A percentile compares a stretch with the other conserved stretches of the same genome.
Conservation (phyloP, 2,113 vertebrate species). For the Spizaetus ornatus region DNA sequence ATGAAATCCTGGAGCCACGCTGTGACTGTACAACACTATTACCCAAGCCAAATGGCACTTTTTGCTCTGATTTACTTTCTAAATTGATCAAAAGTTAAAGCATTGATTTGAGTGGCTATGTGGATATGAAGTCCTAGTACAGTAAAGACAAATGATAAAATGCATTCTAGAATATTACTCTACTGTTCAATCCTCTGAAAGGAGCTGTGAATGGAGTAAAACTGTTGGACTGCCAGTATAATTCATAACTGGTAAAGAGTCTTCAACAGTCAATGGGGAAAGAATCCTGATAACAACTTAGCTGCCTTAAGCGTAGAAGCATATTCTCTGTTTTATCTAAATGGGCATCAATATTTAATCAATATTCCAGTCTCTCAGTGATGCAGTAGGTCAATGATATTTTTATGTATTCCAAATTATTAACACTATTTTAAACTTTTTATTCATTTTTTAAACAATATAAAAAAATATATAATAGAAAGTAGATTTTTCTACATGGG, state of each 20-base stretch:
- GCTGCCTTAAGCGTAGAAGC: not conserved
- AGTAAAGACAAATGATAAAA: not conserved
- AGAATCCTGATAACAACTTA: not conserved
- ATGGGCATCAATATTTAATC: not conserved
- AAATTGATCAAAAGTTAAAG: slow-evolving; percentile 13
- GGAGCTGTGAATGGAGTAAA: not conserved
- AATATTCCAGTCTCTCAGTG: not conserved
- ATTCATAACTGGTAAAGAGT: not conserved
- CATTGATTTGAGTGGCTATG: not conserved
- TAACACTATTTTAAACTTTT: not conserved
- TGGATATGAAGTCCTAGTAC: not conserved
- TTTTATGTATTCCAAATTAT: not conserved
- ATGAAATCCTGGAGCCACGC: not conserved
- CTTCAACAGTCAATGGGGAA: not conserved
- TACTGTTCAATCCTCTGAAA: not conserved
- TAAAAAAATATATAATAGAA: not conserved
- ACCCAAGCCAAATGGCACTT: not conserved
- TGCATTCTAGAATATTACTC: slow-evolving; percentile 11
- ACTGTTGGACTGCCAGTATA: not conserved
- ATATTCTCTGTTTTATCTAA: not conserved
- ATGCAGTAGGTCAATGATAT: not conserved
- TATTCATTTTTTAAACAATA: not conserved
- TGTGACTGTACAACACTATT: not conserved
- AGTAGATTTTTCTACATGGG: not conserved
- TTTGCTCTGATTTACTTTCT: not conserved